Conservation (phyloP, 2,113 vertebrate species). For the Castor canadensis region DNA sequence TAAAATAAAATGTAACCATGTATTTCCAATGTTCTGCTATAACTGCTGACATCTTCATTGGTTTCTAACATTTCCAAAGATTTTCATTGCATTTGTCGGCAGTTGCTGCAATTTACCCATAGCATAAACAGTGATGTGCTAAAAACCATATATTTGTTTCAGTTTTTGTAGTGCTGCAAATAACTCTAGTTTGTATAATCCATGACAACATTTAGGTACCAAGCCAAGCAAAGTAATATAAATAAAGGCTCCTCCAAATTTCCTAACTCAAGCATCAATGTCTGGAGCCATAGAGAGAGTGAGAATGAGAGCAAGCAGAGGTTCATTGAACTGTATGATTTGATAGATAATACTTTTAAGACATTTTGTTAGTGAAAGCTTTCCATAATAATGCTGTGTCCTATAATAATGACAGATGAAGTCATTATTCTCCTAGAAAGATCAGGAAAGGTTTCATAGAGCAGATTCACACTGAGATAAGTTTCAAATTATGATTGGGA, state of each 20-base stretch:
- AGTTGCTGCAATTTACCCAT: slow-evolving; percentile 49
- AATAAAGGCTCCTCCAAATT: neutral
- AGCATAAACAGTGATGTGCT: slow-evolving; percentile 46
- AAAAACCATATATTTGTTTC: neutral
- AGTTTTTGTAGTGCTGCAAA: neutral
- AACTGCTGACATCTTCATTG: slow-evolving; percentile 33
- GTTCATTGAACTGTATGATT: neutral
- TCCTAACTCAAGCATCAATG: neutral
- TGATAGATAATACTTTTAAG: neutral
- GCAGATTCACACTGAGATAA: neutral
- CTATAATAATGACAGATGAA: neutral
- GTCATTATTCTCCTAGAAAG: neutral
- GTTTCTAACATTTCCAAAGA: slow-evolving; percentile 25
- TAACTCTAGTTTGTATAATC: neutral
- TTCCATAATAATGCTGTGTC: neutral
- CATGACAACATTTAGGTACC: neutral
- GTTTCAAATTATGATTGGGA: neutral
- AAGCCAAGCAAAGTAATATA: neutral
- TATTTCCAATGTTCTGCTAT: slow-evolving; percentile 14
- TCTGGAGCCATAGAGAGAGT: neutral
- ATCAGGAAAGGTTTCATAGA: neutral
- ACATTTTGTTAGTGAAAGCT: neutral
- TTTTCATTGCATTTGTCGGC: slow-evolving; percentile 60
- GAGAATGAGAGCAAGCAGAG: neutral
- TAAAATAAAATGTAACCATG: neutral